Evolutionary conservation across 1,140 invertebrate species (phyloP).

Genomic region (Octopus bimaculoides): DNA sequence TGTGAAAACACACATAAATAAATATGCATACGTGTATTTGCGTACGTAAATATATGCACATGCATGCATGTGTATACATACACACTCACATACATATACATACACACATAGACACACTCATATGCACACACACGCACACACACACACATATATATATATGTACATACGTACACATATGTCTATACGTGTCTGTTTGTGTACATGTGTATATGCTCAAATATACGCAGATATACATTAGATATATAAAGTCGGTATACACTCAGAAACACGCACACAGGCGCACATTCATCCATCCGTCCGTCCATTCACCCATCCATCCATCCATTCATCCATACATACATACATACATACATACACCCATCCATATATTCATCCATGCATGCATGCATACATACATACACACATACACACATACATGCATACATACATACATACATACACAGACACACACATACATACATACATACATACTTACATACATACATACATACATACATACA

Average conservation of each 20-base stretch:
- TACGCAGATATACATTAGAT: background rate
- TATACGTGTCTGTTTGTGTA: background rate
- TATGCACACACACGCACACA: background rate
- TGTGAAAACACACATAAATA: no score
- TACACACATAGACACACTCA: background rate
- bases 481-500: background rate
- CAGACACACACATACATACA: slow-evolving; percentile 17
- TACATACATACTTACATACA: slow-evolving; percentile 14
- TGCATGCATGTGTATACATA: background rate
- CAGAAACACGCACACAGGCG: background rate
- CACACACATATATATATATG: background rate
- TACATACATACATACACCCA: slow-evolving; percentile 17
- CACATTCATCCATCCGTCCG: background rate
- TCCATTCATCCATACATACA: slow-evolving; percentile 14
- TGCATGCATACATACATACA: slow-evolving; percentile 14
- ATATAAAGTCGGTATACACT: slow-evolving; percentile 1
- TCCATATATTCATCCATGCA: slow-evolving; percentile 13
- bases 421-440: background rate
- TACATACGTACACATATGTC: background rate
- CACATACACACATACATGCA: slow-evolving; percentile 12
- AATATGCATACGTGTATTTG: no score
- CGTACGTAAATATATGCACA: no score
- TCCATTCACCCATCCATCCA: background rate
- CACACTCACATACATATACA: background rate
- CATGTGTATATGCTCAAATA: background rate